Evolutionary conservation across 2,888 invertebrate genomes (phyloP).

Genomic region (Ormia ochracea): DNA sequence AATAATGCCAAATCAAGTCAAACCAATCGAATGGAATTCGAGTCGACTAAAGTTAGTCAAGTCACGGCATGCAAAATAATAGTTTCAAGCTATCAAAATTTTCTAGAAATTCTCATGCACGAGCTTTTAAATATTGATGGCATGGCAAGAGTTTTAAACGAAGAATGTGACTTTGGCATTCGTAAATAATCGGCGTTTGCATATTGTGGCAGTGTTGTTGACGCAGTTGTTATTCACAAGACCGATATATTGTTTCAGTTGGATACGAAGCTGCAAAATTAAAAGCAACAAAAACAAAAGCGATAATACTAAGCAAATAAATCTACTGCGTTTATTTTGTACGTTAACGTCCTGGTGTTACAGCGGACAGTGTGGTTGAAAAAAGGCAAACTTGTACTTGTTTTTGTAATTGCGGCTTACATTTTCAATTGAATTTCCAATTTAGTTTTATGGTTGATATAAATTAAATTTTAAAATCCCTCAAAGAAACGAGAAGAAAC

Average conservation of each 20-base stretch:
- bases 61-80: constrained; percentile 13
- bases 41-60: constrained; percentile 30
- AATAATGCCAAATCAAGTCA: constrained; percentile 28
- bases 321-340: constrained; percentile 20
- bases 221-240: constrained; percentile 16
- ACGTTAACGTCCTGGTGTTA: constrained; percentile 41
- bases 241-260: constrained; percentile 37
- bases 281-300: constrained; percentile 34
- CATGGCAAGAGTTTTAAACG: constrained; percentile 48
- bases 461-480: too few relatives aligned
- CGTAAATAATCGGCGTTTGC: constrained; percentile 41
- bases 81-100: constrained; percentile 37
- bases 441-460: too few relatives aligned
- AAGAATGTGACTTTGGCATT: constrained; percentile 31
- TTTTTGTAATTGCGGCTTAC: too few relatives aligned
- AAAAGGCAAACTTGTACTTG: too few relatives aligned
- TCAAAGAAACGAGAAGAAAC: too few relatives aligned
- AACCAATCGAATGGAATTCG: constrained; percentile 24
- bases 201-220: constrained; percentile 6
- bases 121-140: constrained; percentile 26
- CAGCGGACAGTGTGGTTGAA: constrained; percentile 26
- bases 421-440: too few relatives aligned
- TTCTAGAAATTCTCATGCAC: constrained; percentile 32
- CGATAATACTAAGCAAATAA: constrained; percentile 25
- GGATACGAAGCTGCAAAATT: constrained; percentile 36